These are phyloP conservation scores for Menura novaehollandiae DNA, from an alignment of 2,113 vertebrate species.

Conservation along the genomic window DNA sequence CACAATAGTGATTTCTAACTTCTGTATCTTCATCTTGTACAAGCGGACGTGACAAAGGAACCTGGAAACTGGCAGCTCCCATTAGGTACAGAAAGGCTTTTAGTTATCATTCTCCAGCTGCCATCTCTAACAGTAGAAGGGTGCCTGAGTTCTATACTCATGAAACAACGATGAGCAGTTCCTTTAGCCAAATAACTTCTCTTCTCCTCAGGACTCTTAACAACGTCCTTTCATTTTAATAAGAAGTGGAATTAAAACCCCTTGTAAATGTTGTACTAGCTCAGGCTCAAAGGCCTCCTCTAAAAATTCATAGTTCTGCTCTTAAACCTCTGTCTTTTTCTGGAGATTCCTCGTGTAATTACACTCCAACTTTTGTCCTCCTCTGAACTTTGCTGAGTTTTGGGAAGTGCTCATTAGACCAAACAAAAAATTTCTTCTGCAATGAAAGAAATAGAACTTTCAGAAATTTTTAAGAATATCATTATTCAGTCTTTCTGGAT, in stretches of 20 bases:
- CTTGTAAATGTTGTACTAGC: neutral
- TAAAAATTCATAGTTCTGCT: neutral
- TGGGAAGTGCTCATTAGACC: neutral
- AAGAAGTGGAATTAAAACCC: neutral
- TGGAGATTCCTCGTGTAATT: neutral
- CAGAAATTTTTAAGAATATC: neutral
- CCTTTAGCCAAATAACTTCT: neutral
- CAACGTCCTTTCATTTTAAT: neutral
- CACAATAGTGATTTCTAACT: neutral
- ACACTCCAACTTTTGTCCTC: neutral
- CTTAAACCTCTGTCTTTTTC: neutral
- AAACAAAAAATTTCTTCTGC: neutral
- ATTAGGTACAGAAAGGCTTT: neutral
- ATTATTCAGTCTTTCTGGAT: neutral
- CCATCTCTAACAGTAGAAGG: neutral
- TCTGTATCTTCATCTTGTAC: neutral
- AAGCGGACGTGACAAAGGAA: neutral
- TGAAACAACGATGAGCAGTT: neutral
- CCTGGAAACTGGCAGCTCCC: neutral
- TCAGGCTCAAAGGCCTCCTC: neutral
- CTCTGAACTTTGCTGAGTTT: neutral
- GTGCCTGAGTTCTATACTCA: neutral
- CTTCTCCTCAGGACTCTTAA: neutral
- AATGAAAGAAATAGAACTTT: neutral
- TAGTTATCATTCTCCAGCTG: neutral